Evolutionary conservation across 2,888 invertebrate genomes (phyloP).

Genomic region (Euplexia lucipara): DNA sequence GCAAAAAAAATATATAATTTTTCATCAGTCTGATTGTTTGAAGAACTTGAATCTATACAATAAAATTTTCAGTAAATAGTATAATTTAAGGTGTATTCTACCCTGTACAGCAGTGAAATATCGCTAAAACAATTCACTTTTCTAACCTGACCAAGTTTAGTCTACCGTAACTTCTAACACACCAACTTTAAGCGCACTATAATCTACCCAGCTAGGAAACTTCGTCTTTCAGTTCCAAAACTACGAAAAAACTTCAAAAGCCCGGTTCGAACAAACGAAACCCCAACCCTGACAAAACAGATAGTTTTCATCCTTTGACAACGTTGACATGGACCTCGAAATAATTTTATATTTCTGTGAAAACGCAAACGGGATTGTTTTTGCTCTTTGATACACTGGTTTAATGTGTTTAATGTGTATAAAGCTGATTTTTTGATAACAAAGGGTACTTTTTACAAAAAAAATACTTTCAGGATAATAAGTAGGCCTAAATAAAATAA

Average conservation of each 20-base stretch:
- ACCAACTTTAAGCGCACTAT: conserved; percentile 27
- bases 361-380: conserved; percentile 18
- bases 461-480: conserved; percentile 11
- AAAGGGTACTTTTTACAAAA: conserved; percentile 20
- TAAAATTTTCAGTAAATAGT: no score
- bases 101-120: no score
- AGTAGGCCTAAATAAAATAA: conserved; percentile 22
- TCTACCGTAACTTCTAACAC: conserved; percentile 6
- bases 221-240: conserved; percentile 14
- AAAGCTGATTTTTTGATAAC: conserved; percentile 46
- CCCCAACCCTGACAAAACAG: conserved; percentile 21
- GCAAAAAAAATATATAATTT: no score
- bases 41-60: no score
- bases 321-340: conserved; percentile 1
- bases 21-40: no score
- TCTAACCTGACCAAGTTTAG: conserved; percentile 20
- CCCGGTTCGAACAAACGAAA: conserved; percentile 16
- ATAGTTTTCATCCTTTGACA: conserved; percentile 29
- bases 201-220: conserved; percentile 14
- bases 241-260: conserved; percentile 40
- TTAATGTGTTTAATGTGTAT: conserved; percentile 31
- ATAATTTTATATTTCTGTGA: conserved; percentile 20
- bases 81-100: no score
- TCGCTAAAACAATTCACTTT: conserved; percentile 5
- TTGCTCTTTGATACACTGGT: conserved; percentile 21